Percentiles rank a stretch among this genome's conserved stretches.
phyloP scores from a whole-genome alignment of 1,140 invertebrate genomes.

The Papilio xuthus region DNA sequence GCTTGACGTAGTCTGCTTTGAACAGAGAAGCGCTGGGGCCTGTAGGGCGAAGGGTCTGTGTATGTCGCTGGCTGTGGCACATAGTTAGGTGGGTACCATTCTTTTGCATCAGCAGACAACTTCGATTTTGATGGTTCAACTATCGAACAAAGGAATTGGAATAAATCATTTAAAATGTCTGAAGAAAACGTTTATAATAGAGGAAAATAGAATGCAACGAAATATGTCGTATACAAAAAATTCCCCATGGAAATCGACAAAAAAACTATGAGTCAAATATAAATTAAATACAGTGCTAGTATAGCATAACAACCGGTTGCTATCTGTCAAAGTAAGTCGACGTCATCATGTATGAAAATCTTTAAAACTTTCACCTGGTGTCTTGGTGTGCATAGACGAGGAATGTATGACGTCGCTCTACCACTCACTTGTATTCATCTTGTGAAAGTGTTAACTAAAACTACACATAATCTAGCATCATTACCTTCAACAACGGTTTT shows the following conservation, averaged over 20 bases:
- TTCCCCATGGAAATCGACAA: neutral
- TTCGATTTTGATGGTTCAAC: constrained; percentile 71
- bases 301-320: constrained; percentile 50
- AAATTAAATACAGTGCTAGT: constrained; percentile 12
- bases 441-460: constrained; percentile 49
- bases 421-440: constrained; percentile 41
- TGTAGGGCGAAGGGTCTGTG: constrained; percentile 58
- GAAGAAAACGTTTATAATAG: neutral
- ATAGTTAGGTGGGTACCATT: constrained; percentile 81
- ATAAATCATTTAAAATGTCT: constrained; percentile 9
- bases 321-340: constrained; percentile 65
- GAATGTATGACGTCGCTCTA: constrained; percentile 54
- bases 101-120: constrained; percentile 78
- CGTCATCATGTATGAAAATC: constrained; percentile 76
- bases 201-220: neutral
- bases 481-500: constrained; percentile 64
- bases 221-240: neutral
- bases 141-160: constrained; percentile 45
- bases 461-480: constrained; percentile 45
- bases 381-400: constrained; percentile 57
- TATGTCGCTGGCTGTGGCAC: constrained; percentile 63
- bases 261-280: neutral
- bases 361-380: constrained; percentile 74
- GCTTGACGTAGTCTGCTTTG: constrained; percentile 75
- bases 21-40: constrained; percentile 70